phyloP scores from a whole-genome alignment of 2,797 vertebrate species.

The Dromococcyx pavoninus region DNA sequence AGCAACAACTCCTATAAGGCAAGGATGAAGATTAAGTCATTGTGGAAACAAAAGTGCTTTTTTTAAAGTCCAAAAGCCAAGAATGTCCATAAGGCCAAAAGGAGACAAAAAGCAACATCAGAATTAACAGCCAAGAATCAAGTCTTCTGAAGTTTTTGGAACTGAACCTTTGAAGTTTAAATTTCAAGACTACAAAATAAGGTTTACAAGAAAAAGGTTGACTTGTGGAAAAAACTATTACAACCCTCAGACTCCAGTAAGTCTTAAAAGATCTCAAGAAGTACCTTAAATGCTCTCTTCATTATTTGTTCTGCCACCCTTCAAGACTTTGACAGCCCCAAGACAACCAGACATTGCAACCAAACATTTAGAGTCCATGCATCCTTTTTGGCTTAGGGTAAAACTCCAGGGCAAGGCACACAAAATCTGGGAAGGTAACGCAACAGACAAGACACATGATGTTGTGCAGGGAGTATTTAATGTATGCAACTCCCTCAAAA shows the following conservation, averaged over 20 bases:
- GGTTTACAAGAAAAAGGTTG: background rate
- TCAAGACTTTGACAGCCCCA: background rate
- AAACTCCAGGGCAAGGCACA: slow-evolving; percentile 35
- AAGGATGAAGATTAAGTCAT: slow-evolving; percentile 24
- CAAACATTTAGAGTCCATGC: background rate
- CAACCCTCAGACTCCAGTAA: background rate
- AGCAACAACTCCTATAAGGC: slow-evolving; percentile 7
- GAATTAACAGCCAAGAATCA: background rate
- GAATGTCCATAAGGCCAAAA: background rate
- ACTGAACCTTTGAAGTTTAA: background rate
- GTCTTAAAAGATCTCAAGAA: background rate
- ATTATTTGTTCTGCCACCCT: background rate
- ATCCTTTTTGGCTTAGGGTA: slow-evolving; percentile 12
- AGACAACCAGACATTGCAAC: background rate
- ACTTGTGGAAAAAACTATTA: background rate
- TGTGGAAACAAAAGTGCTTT: background rate
- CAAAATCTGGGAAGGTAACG: background rate
- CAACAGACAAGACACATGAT: background rate
- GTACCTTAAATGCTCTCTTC: background rate
- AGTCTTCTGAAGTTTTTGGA: background rate
- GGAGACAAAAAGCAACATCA: background rate
- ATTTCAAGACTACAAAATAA: background rate
- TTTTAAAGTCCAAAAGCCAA: background rate
- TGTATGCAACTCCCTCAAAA: background rate
- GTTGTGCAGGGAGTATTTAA: background rate